Evolutionary conservation across 2,113 vertebrate genomes (phyloP).

Genomic region (Cyphomyrus plagiostoma): DNA sequence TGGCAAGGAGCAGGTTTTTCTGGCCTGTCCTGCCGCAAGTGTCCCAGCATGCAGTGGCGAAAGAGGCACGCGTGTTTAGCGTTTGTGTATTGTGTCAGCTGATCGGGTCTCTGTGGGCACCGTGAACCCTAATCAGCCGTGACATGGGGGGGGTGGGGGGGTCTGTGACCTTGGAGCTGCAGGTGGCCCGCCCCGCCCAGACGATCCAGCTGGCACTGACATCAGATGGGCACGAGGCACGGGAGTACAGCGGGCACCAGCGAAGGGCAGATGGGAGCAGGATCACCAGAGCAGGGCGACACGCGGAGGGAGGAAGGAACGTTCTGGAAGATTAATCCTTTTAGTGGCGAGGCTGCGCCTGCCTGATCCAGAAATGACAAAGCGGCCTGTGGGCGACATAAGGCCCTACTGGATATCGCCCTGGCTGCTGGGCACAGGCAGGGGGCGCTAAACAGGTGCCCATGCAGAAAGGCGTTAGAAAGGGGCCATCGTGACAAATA

Average conservation of each 20-base stretch:
- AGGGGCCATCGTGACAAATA: not conserved
- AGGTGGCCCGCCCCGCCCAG: not conserved
- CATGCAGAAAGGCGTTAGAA: not conserved
- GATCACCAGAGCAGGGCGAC: not conserved
- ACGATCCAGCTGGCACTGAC: not conserved
- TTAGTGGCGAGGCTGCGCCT: not conserved
- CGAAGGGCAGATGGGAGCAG: not conserved
- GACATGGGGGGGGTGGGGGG: slow-evolving; percentile 5
- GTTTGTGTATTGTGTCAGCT: not conserved
- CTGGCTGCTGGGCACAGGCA: not conserved
- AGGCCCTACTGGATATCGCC: not conserved
- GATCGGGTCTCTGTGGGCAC: not conserved
- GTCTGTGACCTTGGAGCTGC: not conserved
- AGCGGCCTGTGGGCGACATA: not conserved
- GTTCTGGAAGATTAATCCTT: slow-evolving; percentile 9
- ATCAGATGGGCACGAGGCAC: not conserved
- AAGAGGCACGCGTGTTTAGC: not conserved
- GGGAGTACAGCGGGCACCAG: not conserved
- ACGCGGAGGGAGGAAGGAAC: not conserved
- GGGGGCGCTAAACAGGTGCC: not conserved
- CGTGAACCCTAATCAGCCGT: not conserved
- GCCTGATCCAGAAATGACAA: not conserved
- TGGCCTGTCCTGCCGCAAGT: not conserved
- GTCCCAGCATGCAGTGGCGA: not conserved
- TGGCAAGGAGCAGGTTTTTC: not conserved